Evolutionary conservation across 2,113 vertebrate genomes (phyloP), one percentile per base, ranked within the genome.

Genomic region (Oreochromis tanganicae): DNA sequence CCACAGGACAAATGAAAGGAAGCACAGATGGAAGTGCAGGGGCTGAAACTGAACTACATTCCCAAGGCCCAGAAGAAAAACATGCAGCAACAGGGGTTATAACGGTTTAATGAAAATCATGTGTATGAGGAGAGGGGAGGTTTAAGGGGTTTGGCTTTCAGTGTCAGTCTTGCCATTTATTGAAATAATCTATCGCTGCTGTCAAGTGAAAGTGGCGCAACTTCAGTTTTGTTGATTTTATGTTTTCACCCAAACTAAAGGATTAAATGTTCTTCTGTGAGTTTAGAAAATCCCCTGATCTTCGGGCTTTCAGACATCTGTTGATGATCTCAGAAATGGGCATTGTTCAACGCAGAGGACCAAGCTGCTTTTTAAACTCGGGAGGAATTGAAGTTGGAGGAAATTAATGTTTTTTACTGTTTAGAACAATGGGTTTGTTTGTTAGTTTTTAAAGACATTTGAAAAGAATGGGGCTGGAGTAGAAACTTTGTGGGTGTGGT

Each of bases 1-100:
- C 95, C 94, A 92, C 91, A 89, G 94, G 94, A 95, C 94, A 95
- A 96, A 95, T 87, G 83, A 94, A 93, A 94, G 94, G 94, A 96
- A 95, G 91, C 94, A 82, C 94, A 95, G 93, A 94, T 96, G 95
- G 93, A 95, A 91, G 91, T 90, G 83, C 88, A 87, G 85, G 63
- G 85, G 82, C 93, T 94, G 91, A 95, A 94, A 94, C 89, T 89
- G 91, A 94, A 91, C 88, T 82, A 85, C 90, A 91, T 94, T 95
- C 93, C 91, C 90, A 80, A 94, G 88, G 86, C 88, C 81, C 63
- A 81, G 41, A 95, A 94, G 88, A 95, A 82, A 95, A 95, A 96
- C 92, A 95, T 89, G 92, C 68, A 86, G 89, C 89, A 83, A 71
- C 50, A 71, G 84, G 85, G 89, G 81, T 89, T 90, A 86, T 91